Percentiles rank a stretch among this genome's conserved stretches.
Evolutionary conservation across 2,888 invertebrate species (phyloP).

Genomic region (Didymodactylos carnosus): DNA sequence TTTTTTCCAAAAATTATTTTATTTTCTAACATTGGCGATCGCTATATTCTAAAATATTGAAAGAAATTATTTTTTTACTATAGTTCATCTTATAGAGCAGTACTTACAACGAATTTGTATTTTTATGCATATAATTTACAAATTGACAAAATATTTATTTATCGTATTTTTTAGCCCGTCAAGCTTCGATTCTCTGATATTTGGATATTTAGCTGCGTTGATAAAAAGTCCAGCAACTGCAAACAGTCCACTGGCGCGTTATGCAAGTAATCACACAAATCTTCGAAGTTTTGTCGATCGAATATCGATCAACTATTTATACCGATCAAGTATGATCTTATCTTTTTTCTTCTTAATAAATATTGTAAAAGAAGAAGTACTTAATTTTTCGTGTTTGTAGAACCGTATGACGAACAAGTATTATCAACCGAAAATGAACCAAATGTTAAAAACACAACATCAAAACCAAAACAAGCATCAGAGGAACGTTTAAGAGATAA

Average conservation of each 20-base stretch:
- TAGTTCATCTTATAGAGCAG: too few species aligned
- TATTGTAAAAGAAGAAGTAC: too few species aligned
- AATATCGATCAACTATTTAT: not conserved
- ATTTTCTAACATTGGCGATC: too few species aligned
- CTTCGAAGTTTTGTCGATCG: not conserved
- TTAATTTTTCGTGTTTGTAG: too few species aligned
- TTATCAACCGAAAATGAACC: not conserved
- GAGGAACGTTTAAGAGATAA: not conserved
- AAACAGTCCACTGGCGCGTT: not conserved
- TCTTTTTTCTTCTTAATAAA: not conserved
- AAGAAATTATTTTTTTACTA: too few species aligned
- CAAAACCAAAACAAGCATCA: not conserved
- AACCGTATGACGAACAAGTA: not conserved
- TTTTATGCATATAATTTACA: not conserved
- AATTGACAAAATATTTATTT: not conserved
- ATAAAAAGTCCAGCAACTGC: not conserved
- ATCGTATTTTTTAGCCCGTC: not conserved
- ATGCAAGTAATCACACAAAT: not conserved
- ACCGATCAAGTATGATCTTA: not conserved
- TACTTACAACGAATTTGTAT: too few species aligned
- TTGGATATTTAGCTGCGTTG: not conserved
- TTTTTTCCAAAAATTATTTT: too few species aligned
- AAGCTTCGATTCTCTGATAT: not conserved
- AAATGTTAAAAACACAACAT: not conserved
- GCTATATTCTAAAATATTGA: too few species aligned